These are phyloP conservation scores for Heterotilapia buettikoferi DNA, from an alignment of 2,113 vertebrate genomes.

Conservation along the genomic window DNA sequence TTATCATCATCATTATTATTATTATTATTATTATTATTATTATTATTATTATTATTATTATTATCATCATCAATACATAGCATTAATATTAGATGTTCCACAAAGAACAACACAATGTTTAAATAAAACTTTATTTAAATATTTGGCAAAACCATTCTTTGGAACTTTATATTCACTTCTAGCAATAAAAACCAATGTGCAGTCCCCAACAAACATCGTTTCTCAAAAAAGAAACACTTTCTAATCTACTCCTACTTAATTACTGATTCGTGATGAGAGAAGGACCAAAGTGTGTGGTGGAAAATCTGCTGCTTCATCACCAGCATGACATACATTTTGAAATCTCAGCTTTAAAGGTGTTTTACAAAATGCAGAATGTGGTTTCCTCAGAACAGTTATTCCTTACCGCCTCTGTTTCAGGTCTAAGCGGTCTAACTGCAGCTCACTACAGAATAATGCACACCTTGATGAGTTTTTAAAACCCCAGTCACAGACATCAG, in stretches of 20 bases:
- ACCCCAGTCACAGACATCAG: neutral
- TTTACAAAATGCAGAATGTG: neutral
- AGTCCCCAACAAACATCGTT: neutral
- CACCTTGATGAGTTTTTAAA: neutral
- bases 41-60: neutral
- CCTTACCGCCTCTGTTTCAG: neutral
- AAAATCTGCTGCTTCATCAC: neutral
- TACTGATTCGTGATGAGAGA: neutral
- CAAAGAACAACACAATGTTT: neutral
- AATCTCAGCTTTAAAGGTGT: neutral
- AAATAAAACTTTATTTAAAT: conserved; percentile 36
- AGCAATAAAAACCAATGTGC: neutral
- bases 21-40: neutral
- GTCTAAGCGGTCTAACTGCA: neutral
- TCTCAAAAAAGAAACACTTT: neutral
- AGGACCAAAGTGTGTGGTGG: neutral
- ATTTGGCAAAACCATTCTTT: neutral
- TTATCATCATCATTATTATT: neutral
- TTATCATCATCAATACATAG: neutral
- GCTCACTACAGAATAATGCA: neutral
- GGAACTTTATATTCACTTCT: neutral
- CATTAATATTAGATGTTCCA: neutral
- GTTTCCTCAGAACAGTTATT: neutral
- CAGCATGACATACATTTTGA: neutral
- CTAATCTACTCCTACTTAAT: neutral